Evolutionary conservation across 1,140 invertebrate species (phyloP).

Genomic region (Bicyclus anynana): DNA sequence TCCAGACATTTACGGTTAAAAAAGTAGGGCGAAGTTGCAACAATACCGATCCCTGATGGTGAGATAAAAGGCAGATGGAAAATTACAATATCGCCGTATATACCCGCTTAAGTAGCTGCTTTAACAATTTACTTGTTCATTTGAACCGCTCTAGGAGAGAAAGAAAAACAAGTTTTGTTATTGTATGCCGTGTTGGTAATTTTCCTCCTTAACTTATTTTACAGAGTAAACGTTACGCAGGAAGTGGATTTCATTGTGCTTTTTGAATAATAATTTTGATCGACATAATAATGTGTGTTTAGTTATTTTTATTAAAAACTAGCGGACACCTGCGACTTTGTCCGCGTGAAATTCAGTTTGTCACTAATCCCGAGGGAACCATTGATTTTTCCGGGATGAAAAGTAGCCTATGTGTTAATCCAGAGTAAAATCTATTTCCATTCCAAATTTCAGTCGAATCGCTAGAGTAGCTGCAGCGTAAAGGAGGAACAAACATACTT

Average conservation of each 20-base stretch:
- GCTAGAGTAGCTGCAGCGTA: too few relatives aligned
- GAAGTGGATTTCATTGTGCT: slow-evolving; percentile 17
- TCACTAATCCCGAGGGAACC: too few relatives aligned
- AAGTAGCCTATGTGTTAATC: too few relatives aligned
- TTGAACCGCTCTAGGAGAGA: slow-evolving; percentile 5
- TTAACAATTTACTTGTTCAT: slow-evolving; percentile 14
- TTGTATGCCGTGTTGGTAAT: neutral
- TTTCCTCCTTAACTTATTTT: neutral
- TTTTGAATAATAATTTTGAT: neutral
- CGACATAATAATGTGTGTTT: too few relatives aligned
- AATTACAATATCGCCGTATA: slow-evolving; percentile 7
- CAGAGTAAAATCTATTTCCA: too few relatives aligned
- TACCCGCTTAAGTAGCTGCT: slow-evolving; percentile 5
- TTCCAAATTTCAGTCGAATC: too few relatives aligned
- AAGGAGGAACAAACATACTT: too few relatives aligned
- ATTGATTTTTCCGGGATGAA: too few relatives aligned
- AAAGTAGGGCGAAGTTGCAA: neutral
- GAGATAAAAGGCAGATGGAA: slow-evolving; percentile 10
- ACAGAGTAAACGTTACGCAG: neutral
- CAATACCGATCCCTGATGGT: slow-evolving; percentile 18
- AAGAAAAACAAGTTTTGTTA: slow-evolving; percentile 3
- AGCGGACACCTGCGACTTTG: too few relatives aligned
- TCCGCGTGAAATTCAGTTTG: too few relatives aligned
- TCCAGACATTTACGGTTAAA: neutral
- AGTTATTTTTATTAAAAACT: too few relatives aligned